These are phyloP conservation scores for Mya arenaria DNA, from an alignment of 1,140 invertebrate species.

Conservation along the genomic window DNA sequence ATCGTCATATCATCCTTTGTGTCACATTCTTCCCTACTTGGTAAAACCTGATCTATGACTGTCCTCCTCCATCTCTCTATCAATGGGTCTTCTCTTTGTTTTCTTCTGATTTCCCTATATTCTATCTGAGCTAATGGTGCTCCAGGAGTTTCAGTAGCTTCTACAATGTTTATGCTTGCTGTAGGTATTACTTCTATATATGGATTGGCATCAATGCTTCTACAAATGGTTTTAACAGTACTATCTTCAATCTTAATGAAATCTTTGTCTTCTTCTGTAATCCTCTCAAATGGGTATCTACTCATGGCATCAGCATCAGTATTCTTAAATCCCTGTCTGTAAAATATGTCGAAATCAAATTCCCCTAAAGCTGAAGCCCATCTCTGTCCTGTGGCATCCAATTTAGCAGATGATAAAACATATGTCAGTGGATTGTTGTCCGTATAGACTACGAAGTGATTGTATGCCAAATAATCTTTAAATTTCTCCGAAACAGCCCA, in stretches of 20 bases:
- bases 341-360: conserved; percentile 9
- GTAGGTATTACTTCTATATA: neutral
- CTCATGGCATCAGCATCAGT: conserved; percentile 11
- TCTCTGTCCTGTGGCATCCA: conserved; percentile 31
- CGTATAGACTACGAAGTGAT: conserved; percentile 1
- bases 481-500: conserved; percentile 39
- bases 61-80: too few relatives aligned
- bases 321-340: neutral
- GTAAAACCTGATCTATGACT: too few relatives aligned
- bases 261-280: neutral
- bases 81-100: neutral
- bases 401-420: conserved; percentile 3
- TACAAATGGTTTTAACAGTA: neutral
- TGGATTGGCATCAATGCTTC: neutral
- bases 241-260: neutral
- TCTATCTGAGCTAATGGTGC: too few relatives aligned
- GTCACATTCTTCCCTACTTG: too few relatives aligned
- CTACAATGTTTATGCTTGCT: neutral
- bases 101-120: too few relatives aligned
- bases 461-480: conserved; percentile 21
- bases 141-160: neutral
- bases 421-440: conserved; percentile 38
- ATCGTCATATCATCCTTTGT: neutral
- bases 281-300: too few relatives aligned
- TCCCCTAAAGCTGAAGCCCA: conserved; percentile 39